Evolutionary conservation across 2,113 vertebrate genomes (phyloP).

Genomic region (Mustelus asterias): DNA sequence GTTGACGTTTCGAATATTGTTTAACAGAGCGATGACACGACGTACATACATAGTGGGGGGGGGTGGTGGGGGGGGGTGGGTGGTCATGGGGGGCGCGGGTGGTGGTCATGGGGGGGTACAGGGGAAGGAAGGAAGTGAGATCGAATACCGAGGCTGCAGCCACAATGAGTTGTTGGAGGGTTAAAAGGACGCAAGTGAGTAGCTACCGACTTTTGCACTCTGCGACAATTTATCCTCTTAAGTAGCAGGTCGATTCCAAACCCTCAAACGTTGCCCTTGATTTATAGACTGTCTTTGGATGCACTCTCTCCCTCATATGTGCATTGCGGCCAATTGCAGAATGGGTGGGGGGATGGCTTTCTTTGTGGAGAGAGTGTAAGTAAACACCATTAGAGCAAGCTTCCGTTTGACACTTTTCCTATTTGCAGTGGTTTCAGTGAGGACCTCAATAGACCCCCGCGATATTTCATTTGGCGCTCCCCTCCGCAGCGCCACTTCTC

Average conservation of each 20-base stretch:
- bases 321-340: not conserved
- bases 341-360: not conserved
- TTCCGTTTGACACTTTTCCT: not conserved
- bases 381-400: not conserved
- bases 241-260: not conserved
- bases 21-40: not conserved
- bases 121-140: not conserved
- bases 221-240: not conserved
- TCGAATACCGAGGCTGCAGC: not conserved
- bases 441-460: not conserved
- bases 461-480: not conserved
- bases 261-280: not conserved
- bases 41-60: not conserved
- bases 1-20: not conserved
- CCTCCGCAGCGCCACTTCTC: not conserved
- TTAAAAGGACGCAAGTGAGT: not conserved
- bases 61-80: not conserved
- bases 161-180: not conserved
- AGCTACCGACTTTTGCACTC: not conserved
- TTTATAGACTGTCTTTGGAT: slow-evolving; percentile 1
- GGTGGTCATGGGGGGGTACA: no score
- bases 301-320: not conserved
- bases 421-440: not conserved
- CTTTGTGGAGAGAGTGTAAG: not conserved
- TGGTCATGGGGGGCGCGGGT: no score